Evolutionary conservation across 2,797 vertebrate species (phyloP).

Genomic region (Acrossocheilus wenchowensis): DNA sequence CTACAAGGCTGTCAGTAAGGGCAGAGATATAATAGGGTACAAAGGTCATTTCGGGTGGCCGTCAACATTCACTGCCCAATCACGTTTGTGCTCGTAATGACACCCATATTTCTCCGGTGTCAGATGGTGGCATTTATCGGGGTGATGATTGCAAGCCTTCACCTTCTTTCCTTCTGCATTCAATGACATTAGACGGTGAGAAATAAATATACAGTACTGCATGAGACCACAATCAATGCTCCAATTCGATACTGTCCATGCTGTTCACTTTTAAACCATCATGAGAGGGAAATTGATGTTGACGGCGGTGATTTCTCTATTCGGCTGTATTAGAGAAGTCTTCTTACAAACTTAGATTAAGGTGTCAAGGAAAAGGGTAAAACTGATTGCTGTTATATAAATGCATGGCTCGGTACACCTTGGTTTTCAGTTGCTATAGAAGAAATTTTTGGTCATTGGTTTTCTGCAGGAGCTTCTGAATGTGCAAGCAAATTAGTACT

Average conservation of each 20-base stretch:
- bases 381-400: constrained; percentile 12
- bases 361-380: background rate
- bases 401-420: background rate
- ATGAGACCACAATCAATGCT: constrained; percentile 23
- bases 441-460: background rate
- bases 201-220: constrained; percentile 8
- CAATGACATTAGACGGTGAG: background rate
- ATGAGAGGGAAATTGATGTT: constrained; percentile 20
- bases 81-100: constrained; percentile 48
- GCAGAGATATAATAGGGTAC: constrained; percentile 37
- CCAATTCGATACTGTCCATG: constrained; percentile 6
- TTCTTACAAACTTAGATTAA: background rate
- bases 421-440: background rate
- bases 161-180: constrained; percentile 7
- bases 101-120: constrained; percentile 41
- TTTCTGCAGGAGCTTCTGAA: background rate
- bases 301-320: constrained; percentile 6
- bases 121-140: constrained; percentile 55
- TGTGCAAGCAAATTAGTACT: background rate
- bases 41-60: constrained; percentile 33
- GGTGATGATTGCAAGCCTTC: constrained; percentile 32
- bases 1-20: constrained; percentile 36
- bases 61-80: constrained; percentile 45
- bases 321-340: background rate
- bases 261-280: background rate